These are phyloP conservation scores for Hephaestus fuliginosus DNA, from an alignment of 2,797 vertebrate genomes.

Conservation along the genomic window DNA sequence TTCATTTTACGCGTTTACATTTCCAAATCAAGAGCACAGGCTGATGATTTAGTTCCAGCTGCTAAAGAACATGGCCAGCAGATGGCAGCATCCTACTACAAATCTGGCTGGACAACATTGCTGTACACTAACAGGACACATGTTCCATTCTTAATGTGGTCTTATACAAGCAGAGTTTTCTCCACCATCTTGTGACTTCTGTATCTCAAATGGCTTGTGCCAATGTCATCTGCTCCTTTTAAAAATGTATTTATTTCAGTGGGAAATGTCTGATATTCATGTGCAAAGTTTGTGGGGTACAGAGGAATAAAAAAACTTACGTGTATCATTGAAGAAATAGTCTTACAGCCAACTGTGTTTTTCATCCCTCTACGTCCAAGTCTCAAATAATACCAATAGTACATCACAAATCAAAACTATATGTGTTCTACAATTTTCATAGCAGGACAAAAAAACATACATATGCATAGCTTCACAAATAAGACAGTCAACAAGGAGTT, in stretches of 20 bases:
- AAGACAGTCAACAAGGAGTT: neutral
- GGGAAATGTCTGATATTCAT: neutral
- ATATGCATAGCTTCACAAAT: neutral
- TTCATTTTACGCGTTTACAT: neutral
- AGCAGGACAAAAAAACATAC: neutral
- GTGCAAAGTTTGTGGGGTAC: neutral
- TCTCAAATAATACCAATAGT: neutral
- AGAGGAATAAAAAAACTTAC: neutral
- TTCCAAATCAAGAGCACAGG: neutral
- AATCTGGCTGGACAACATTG: neutral
- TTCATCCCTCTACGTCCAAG: neutral
- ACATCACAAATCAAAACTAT: neutral
- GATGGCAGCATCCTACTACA: conserved; percentile 69
- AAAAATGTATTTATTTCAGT: neutral
- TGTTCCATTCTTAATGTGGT: neutral
- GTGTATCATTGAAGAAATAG: neutral
- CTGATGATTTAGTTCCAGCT: neutral
- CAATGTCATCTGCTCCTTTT: neutral
- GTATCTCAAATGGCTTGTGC: neutral
- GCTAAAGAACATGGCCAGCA: conserved; percentile 49
- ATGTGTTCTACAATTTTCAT: neutral
- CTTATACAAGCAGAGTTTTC: neutral
- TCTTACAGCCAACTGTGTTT: neutral
- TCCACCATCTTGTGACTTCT: neutral
- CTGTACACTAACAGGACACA: too few species aligned